Percentiles rank a stretch among this genome's conserved stretches.
Conservation (phyloP, 2,797 vertebrate species). For the Uromys caudimaculatus region DNA sequence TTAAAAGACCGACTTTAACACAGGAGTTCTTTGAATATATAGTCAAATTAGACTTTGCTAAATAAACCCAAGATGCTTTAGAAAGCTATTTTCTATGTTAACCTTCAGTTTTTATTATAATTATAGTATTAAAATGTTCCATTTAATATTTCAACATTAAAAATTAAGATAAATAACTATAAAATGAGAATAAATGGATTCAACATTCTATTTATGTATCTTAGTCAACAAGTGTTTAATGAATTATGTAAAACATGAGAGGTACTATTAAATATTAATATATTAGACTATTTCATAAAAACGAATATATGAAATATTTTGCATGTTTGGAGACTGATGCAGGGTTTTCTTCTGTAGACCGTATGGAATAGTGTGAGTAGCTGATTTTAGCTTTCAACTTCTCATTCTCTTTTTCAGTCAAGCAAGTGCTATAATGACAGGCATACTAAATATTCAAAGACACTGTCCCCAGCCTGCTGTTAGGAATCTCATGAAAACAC, state of each 20-base stretch:
- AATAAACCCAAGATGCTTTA: conserved; percentile 66
- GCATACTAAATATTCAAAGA: too few relatives aligned
- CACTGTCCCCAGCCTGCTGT: too few relatives aligned
- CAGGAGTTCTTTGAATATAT: conserved; percentile 76
- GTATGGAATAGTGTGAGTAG: not conserved
- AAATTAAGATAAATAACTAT: not conserved
- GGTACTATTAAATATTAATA: conserved; percentile 51
- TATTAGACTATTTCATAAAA: conserved; percentile 67
- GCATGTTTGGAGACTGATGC: too few relatives aligned
- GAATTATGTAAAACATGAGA: conserved; percentile 63
- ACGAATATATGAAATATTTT: conserved; percentile 64
- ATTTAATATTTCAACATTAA: not conserved
- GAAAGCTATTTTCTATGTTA: conserved; percentile 65
- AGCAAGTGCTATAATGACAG: too few relatives aligned
- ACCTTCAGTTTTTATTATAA: conserved; percentile 75
- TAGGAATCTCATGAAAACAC: too few relatives aligned
- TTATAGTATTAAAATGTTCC: conserved; percentile 28
- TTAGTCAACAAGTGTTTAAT: not conserved
- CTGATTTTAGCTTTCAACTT: not conserved
- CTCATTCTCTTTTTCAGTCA: not conserved
- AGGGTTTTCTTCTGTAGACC: not conserved
- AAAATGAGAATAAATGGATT: conserved; percentile 47
- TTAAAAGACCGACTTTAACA: conserved; percentile 76
- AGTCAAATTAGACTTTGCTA: conserved; percentile 78
- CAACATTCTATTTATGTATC: conserved; percentile 50